Percentiles rank a stretch among this genome's conserved stretches.
phyloP scores from a whole-genome alignment of 1,140 invertebrate species.

The Galleria mellonella region DNA sequence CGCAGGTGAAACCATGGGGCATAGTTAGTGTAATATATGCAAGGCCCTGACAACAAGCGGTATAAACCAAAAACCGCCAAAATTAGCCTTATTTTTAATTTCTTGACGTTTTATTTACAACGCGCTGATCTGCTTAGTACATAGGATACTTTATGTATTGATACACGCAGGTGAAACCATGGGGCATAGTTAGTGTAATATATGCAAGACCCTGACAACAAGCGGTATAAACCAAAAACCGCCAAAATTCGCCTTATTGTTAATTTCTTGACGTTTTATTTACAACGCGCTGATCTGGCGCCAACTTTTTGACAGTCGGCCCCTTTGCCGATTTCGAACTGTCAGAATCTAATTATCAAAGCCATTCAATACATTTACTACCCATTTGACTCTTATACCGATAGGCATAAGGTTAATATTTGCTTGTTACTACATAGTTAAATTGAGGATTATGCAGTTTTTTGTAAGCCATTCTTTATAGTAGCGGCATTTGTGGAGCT shows the following conservation, averaged over 20 bases:
- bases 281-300: slow-evolving; percentile 3
- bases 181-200: no score
- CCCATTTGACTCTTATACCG: slow-evolving; percentile 2
- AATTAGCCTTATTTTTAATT: slow-evolving; percentile 1
- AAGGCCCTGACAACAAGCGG: no score
- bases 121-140: not conserved
- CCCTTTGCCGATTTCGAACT: slow-evolving; percentile 52
- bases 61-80: no score
- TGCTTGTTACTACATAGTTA: slow-evolving; percentile 1
- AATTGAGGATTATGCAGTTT: slow-evolving; percentile 24
- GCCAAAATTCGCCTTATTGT: not conserved
- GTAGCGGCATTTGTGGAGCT: slow-evolving; percentile 5
- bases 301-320: slow-evolving; percentile 10
- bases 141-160: no score
- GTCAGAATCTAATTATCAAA: slow-evolving; percentile 67
- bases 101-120: slow-evolving; percentile 1
- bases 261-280: slow-evolving; percentile 1
- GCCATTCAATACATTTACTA: slow-evolving; percentile 6
- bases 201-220: no score
- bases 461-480: slow-evolving; percentile 43
- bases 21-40: no score
- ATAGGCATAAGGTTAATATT: slow-evolving; percentile 9
- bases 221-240: not conserved
- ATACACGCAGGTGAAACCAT: no score
- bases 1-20: no score